A percentile compares a stretch with the other conserved stretches of the same genome.
Evolutionary conservation across 2,113 vertebrate species (phyloP).

Genomic region (Psammodynastes pulverulentus): DNA sequence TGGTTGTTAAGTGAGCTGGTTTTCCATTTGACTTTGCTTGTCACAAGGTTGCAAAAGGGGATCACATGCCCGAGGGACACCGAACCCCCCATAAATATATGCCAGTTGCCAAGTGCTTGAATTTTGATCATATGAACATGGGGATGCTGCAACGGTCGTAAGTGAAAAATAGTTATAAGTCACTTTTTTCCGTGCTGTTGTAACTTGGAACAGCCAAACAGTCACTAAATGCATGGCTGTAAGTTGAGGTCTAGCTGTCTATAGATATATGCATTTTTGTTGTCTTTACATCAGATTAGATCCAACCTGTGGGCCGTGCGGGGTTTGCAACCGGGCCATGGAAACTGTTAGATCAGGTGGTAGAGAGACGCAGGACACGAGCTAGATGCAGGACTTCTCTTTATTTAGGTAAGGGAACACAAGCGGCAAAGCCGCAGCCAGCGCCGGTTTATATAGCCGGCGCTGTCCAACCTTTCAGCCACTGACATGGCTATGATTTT

Average conservation of each 20-base stretch:
- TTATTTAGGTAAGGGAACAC: too few species aligned
- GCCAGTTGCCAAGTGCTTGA: background rate
- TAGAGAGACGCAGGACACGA: too few species aligned
- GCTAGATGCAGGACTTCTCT: too few species aligned
- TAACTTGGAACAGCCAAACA: background rate
- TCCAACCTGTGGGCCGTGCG: background rate
- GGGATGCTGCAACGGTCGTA: background rate
- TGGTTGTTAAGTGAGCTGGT: background rate
- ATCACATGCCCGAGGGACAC: background rate
- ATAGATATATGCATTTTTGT: background rate
- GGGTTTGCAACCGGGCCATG: too few species aligned
- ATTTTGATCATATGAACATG: background rate
- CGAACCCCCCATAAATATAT: too few species aligned
- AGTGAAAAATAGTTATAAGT: background rate
- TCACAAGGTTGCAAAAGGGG: background rate
- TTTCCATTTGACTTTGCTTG: background rate
- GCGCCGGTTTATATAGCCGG: too few species aligned
- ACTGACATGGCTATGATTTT: too few species aligned
- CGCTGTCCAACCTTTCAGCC: too few species aligned
- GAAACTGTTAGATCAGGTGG: too few species aligned
- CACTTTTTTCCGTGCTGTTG: background rate
- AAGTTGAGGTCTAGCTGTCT: background rate
- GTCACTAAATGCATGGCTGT: background rate
- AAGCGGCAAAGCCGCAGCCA: too few species aligned
- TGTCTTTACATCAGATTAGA: background rate